Base-by-base conservation (phyloP, 1,140 invertebrate species). In the Ylistrum balloti region DNA sequence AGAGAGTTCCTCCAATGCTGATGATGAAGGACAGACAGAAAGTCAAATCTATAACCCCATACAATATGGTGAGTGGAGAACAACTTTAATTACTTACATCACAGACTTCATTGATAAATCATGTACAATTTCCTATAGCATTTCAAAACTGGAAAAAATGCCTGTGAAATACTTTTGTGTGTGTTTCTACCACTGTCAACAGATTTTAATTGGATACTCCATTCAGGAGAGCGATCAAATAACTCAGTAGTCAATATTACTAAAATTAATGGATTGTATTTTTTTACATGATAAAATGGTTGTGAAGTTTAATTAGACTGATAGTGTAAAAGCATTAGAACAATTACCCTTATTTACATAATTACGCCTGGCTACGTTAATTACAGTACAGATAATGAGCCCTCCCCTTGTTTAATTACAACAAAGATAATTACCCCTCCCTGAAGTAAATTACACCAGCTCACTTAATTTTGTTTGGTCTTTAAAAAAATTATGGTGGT, bases 371-470 rank as follows among this genome's bases (percentile, higher is more conserved):
- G 88, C 10, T 85, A 85, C 35, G 35, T 35, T 88, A 33, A 88
- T 33, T 34, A 35, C 88, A 33, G 35, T 88, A 88, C 33, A 34
- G 85, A 88, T 85, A 85, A 88, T 74, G 45, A 88, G 56, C 48
- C 33, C 48, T 88, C 33, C 88, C 48, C 33, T 85, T 88, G 33
- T 88, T 88, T 35, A 35, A 35, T 88, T 56, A 88, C 56, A 88
- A 88, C 41, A 35, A 33, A 35, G 88, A 88, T 88, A 85, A 74
- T 74, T 74, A 74, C 56, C 56, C 56, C 56, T 74, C 56, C 56
- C 56, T 74, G 56, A 74, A 74, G 56, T 74, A 74, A 74, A 74
- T 74, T 74, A 74, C 17, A 74, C 56, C n/a, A 5, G 56, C 56
- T 74, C 56, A 74, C 9, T 74, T 74, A 74, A 74, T 74, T 74